Conservation (phyloP, 2,888 invertebrate species). For the Limnephilus marmoratus region DNA sequence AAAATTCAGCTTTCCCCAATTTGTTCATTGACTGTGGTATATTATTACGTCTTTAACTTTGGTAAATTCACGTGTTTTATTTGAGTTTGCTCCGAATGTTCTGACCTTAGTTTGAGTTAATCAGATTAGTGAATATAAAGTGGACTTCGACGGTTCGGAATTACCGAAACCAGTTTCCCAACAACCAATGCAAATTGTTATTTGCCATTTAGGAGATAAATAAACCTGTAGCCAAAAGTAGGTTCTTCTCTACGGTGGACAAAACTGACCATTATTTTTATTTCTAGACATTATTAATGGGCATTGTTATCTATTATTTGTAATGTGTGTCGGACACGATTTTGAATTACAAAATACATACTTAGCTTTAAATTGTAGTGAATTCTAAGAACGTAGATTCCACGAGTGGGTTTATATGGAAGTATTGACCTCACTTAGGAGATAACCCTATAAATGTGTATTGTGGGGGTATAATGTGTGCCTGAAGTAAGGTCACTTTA, state of each 20-base stretch:
- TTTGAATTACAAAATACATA: not conserved
- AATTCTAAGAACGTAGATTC: too few relatives aligned
- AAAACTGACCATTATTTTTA: not conserved
- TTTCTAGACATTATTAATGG: not conserved
- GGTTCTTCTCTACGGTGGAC: not conserved
- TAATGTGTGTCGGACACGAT: not conserved
- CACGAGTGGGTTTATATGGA: too few relatives aligned
- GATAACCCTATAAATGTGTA: too few relatives aligned
- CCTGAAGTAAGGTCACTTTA: too few relatives aligned
- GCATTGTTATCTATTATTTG: not conserved
- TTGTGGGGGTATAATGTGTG: too few relatives aligned
- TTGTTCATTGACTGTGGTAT: too few relatives aligned
- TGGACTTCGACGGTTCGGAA: not conserved
- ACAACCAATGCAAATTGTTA: slow-evolving; percentile 13
- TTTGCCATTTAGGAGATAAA: slow-evolving; percentile 7
- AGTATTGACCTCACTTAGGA: too few relatives aligned
- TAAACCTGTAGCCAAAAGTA: not conserved
- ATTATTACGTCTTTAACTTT: not conserved
- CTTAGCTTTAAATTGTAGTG: not conserved
- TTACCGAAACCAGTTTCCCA: slow-evolving; percentile 14
- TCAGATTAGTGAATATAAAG: not conserved
- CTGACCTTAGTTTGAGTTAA: not conserved
- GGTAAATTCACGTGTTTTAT: not conserved
- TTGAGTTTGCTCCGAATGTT: not conserved
- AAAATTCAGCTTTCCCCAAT: too few relatives aligned